Evolutionary conservation across 2,888 invertebrate species (phyloP).

Genomic region (Glaucopsyche alexis): DNA sequence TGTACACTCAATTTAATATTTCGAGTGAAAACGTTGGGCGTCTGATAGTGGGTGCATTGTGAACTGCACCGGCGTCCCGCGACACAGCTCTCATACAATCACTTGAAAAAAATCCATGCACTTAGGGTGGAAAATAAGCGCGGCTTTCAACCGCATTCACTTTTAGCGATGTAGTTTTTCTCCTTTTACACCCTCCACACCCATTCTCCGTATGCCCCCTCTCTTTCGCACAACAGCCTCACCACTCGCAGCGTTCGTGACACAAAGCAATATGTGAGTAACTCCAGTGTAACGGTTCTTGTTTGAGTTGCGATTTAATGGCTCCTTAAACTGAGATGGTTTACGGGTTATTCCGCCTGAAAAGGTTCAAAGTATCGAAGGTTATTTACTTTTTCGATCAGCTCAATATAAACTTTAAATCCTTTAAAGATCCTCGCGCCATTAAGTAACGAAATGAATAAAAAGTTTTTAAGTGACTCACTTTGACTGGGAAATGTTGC

Average conservation of each 20-base stretch:
- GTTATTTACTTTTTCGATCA: slow-evolving; percentile 72
- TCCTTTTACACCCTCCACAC: slow-evolving; percentile 76
- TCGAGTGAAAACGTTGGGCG: background rate
- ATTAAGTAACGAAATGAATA: slow-evolving; percentile 46
- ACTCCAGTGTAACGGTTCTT: slow-evolving; percentile 78
- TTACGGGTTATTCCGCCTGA: slow-evolving; percentile 77
- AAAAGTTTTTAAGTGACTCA: slow-evolving; percentile 35
- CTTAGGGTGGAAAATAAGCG: slow-evolving; percentile 77
- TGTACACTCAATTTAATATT: background rate
- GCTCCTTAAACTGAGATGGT: slow-evolving; percentile 80
- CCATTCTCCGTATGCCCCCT: slow-evolving; percentile 68
- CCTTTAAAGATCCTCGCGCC: slow-evolving; percentile 59
- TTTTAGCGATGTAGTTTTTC: slow-evolving; percentile 80
- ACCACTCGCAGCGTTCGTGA: slow-evolving; percentile 75
- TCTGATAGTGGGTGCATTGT: slow-evolving; percentile 15
- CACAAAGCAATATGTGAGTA: slow-evolving; percentile 80
- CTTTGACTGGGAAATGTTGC: background rate
- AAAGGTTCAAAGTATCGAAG: slow-evolving; percentile 73
- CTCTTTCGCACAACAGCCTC: slow-evolving; percentile 61
- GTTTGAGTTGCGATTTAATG: slow-evolving; percentile 81
- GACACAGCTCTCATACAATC: slow-evolving; percentile 59
- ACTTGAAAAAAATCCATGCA: slow-evolving; percentile 79
- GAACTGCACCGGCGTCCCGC: slow-evolving; percentile 33
- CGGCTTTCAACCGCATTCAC: slow-evolving; percentile 80
- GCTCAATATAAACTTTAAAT: slow-evolving; percentile 71